These are phyloP conservation scores for Corythaixoides concolor DNA, from an alignment of 2,113 vertebrate species.

Conservation along the genomic window DNA sequence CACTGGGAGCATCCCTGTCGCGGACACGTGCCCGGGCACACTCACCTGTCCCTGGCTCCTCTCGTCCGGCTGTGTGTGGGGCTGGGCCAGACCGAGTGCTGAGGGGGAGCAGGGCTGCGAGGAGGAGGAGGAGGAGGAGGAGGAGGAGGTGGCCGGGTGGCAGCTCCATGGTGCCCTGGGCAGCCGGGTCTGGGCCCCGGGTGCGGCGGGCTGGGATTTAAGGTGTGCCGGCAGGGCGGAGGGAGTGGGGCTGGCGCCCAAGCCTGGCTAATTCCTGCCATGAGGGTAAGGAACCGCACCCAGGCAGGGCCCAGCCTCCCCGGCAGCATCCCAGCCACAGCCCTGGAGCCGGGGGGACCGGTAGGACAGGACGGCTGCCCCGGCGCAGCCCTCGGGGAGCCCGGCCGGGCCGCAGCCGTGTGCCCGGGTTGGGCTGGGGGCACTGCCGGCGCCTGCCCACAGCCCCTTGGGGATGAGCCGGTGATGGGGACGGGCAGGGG, in stretches of 20 bases:
- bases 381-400: fast-evolving
- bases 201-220: slow-evolving; percentile 21
- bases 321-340: not conserved
- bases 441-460: fast-evolving
- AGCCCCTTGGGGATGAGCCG: not conserved
- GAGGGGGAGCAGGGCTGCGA: not conserved
- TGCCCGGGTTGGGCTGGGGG: not conserved
- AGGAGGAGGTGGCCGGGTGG: not conserved
- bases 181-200: not conserved
- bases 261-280: slow-evolving; percentile 20
- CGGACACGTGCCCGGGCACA: fast-evolving
- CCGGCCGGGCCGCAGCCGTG: not conserved
- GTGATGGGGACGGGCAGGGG: not conserved
- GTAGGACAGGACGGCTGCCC: not conserved
- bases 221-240: not conserved
- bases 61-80: fast-evolving
- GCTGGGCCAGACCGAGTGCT: fast-evolving
- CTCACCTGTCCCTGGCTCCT: not conserved
- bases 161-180: slow-evolving; percentile 39
- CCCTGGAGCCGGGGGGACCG: slow-evolving; percentile 15
- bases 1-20: not conserved
- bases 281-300: not conserved
- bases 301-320: not conserved
- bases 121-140: no score
- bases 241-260: not conserved